Evolutionary conservation across 1,140 invertebrate species (phyloP), one percentile per base, ranked within the genome.

Genomic region (Anadara kagoshimensis): DNA sequence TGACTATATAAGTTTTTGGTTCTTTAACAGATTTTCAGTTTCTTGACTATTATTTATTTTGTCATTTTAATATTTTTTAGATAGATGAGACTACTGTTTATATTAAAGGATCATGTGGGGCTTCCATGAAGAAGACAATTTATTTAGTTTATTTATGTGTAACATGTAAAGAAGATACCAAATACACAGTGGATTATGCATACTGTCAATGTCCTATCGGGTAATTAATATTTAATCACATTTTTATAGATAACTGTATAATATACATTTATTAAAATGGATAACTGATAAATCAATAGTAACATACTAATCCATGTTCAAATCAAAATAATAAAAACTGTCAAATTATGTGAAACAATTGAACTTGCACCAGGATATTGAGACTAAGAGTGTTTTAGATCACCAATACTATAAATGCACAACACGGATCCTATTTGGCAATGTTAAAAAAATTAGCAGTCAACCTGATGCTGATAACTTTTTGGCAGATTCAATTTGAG

Each of bases 111-210:
- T 44, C 43, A n/a, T 67, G 64, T 22, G 14, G 36, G 29, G 53
- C 64, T 29, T 67, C 64, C 20, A 67, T 67, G 64, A 67, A 67
- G 53, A 67, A 67, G 64, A 26, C 36, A 41, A 8, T 36, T 10
- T 67, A 67, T 24, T 14, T 22, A 18, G 64, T 67, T n/a, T 56
- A 41, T 43, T 29, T 56, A 5, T 67, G 44, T 43, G 12, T 67
- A 10, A 56, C 49, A 10, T n/a, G 45, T 18, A 63, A 47, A 12
- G 41, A 45, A 12, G 22, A n/a, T 47, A 10, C 24, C 18, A 63
- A n/a, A 20, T 24, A 24, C 3, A 22, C 58, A 20, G 22, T 61
- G 20, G 58, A 61, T 29, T 67, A 51, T 67, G 64, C 64, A 3
- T 67, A 56, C 29, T 67, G 64, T 22, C 53, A 67, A 41, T 67